Evolutionary conservation across 23 tunicate genomes (phyloP).

Genomic region (Phallusia fumigata): DNA sequence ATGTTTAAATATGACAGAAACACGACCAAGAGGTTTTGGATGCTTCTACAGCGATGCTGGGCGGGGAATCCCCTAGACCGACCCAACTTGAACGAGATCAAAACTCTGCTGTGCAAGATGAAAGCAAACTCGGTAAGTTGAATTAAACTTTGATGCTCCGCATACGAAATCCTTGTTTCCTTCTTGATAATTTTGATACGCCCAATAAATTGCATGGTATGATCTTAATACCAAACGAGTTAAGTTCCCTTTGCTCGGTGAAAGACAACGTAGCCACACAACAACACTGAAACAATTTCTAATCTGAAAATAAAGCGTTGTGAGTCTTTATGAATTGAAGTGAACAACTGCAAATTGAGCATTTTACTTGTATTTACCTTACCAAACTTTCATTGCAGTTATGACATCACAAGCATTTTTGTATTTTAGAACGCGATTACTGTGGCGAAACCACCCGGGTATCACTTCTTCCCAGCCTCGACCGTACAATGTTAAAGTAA

Average conservation of each 20-base stretch:
- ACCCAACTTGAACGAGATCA: constrained; percentile 17
- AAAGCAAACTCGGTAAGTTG: constrained; percentile 41
- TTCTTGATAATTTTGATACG: neutral
- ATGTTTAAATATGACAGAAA: constrained; percentile 22
- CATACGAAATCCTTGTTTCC: neutral
- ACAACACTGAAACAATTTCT: too few species aligned
- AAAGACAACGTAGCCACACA: too few species aligned
- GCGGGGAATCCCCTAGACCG: constrained; percentile 32
- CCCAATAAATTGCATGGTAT: too few species aligned
- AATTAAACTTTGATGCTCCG: neutral
- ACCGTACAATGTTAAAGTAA: neutral
- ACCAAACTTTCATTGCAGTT: neutral
- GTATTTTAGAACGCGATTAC: constrained; percentile 57
- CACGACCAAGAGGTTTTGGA: constrained; percentile 62
- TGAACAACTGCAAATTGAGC: too few species aligned
- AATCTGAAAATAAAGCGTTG: too few species aligned
- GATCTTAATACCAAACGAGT: too few species aligned
- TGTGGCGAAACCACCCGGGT: constrained; percentile 54
- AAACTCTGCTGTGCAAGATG: constrained; percentile 27
- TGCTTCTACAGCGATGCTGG: constrained; percentile 62
- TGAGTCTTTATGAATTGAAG: neutral
- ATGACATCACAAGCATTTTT: neutral
- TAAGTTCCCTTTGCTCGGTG: too few species aligned
- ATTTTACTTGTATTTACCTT: too few species aligned
- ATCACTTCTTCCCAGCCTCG: constrained; percentile 41